phyloP scores from a whole-genome alignment of 2,888 invertebrate genomes.

The Bugulina stolonifera region DNA sequence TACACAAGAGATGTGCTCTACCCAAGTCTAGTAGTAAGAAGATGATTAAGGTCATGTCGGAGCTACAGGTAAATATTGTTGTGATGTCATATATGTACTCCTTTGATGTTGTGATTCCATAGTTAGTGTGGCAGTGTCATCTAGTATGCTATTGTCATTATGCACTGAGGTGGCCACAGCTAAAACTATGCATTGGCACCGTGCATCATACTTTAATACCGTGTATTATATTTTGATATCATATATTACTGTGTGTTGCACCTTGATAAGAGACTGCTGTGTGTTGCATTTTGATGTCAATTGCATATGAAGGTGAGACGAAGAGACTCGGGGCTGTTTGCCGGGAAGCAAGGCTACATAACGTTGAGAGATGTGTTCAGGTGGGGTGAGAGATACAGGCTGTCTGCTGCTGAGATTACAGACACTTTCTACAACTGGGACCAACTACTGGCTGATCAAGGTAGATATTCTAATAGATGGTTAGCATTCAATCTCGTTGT shows the following conservation, averaged over 20 bases:
- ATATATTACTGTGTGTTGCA: too few relatives aligned
- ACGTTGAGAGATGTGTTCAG: constrained; percentile 90
- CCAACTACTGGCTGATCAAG: constrained; percentile 80
- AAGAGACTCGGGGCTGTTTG: constrained; percentile 78
- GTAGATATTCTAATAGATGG: too few relatives aligned
- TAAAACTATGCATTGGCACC: too few relatives aligned
- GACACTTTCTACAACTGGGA: constrained; percentile 83
- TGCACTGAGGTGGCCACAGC: too few relatives aligned
- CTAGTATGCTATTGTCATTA: too few relatives aligned
- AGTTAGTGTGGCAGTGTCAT: too few relatives aligned
- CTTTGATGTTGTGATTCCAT: too few relatives aligned
- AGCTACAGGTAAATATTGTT: constrained; percentile 69
- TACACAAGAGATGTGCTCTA: constrained; percentile 80
- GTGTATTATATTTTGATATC: too few relatives aligned
- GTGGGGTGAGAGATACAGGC: constrained; percentile 83
- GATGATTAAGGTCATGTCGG: constrained; percentile 83
- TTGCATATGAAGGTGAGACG: constrained; percentile 59
- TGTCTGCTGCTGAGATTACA: constrained; percentile 52
- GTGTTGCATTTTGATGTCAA: background rate
- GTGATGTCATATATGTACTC: too few relatives aligned
- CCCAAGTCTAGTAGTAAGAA: constrained; percentile 81
- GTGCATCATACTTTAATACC: too few relatives aligned
- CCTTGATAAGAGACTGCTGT: too few relatives aligned
- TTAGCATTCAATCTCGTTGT: too few relatives aligned
- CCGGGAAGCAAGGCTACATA: constrained; percentile 83